A percentile compares a stretch with the other conserved stretches of the same genome.
These are phyloP conservation scores for Anticlea derivata DNA, from an alignment of 2,888 invertebrate genomes.

Conservation along the genomic window DNA sequence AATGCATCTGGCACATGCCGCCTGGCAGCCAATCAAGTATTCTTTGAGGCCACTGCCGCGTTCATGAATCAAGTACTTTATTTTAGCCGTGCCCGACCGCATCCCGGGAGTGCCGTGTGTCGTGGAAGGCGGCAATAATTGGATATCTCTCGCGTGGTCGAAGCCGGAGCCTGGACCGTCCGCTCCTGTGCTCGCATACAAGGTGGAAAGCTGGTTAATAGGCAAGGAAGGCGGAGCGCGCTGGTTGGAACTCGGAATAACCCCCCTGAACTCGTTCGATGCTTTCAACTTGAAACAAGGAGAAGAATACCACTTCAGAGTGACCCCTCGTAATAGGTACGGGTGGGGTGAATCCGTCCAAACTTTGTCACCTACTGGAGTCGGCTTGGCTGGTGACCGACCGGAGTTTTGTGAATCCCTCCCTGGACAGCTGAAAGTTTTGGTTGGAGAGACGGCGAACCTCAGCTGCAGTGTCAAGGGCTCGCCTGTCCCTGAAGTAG, in stretches of 20 bases:
- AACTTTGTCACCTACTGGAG: conserved; percentile 85
- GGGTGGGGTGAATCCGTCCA: conserved; percentile 94
- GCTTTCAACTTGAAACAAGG: conserved; percentile 92
- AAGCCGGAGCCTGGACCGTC: conserved; percentile 86
- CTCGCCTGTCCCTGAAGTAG: conserved; percentile 87
- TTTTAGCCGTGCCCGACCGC: conserved; percentile 91
- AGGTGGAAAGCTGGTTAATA: conserved; percentile 91
- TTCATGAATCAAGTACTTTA: conserved; percentile 52
- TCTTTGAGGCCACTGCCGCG: conserved; percentile 66
- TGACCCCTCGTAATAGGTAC: conserved; percentile 94
- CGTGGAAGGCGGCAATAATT: conserved; percentile 92
- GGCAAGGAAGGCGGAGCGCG: conserved; percentile 93
- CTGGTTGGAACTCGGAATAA: conserved; percentile 92
- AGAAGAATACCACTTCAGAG: conserved; percentile 92
- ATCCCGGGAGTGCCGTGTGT: conserved; percentile 90
- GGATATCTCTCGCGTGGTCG: conserved; percentile 93
- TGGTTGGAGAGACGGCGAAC: conserved; percentile 86
- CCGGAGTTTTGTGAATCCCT: conserved; percentile 91
- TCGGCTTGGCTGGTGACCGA: conserved; percentile 87
- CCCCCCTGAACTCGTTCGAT: conserved; percentile 91
- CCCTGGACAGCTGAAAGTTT: conserved; percentile 90
- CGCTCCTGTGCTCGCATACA: conserved; percentile 92
- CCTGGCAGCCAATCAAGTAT: conserved; percentile 68
- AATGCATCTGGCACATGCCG: conserved; percentile 59
- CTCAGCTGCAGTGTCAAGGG: conserved; percentile 90